Percentiles rank a stretch among this genome's conserved stretches.
Evolutionary conservation across 2,888 invertebrate genomes (phyloP).

Genomic region (Cosmia trapezina): DNA sequence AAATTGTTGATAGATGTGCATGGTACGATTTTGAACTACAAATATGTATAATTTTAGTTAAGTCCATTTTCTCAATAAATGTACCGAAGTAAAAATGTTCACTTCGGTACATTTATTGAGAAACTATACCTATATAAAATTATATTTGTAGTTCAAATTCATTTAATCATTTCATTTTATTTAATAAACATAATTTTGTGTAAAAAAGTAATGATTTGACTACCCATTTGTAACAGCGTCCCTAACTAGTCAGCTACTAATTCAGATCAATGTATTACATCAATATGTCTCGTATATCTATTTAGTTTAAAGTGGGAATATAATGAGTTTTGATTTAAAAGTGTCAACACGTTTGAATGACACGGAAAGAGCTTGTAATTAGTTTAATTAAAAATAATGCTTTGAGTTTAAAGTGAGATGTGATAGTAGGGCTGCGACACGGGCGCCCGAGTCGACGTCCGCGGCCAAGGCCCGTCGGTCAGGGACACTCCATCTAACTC

Average conservation of each 20-base stretch:
- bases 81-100: no score
- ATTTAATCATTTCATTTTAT: no score
- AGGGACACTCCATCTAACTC: constrained; percentile 86
- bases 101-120: no score
- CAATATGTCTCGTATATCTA: background rate
- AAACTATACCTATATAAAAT: no score
- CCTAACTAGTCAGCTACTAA: background rate
- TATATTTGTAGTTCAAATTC: no score
- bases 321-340: constrained; percentile 14
- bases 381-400: background rate
- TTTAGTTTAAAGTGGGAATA: background rate
- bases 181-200: no score
- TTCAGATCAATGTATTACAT: background rate
- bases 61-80: no score
- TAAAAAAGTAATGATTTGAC: no score
- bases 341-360: background rate
- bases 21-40: no score
- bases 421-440: constrained; percentile 61
- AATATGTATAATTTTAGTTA: no score
- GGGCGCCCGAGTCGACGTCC: constrained; percentile 81
- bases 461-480: constrained; percentile 87
- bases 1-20: no score
- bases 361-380: background rate
- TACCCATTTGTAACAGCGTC: no score
- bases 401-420: constrained; percentile 34